These are phyloP conservation scores for Andrena marginata DNA, from an alignment of 2,888 invertebrate genomes.

Conservation along the genomic window DNA sequence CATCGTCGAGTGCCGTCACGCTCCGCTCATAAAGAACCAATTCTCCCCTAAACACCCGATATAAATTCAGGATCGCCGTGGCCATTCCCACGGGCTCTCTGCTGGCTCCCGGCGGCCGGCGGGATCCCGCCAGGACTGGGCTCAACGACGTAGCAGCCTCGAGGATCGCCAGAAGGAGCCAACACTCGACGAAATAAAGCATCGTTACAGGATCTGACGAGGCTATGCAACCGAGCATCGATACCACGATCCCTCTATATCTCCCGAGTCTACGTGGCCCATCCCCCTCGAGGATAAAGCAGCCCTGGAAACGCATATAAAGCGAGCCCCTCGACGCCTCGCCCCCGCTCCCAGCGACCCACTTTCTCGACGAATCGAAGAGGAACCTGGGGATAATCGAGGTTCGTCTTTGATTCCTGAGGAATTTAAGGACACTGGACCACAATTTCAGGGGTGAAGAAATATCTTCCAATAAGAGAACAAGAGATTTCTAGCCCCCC, in stretches of 20 bases:
- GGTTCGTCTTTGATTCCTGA: too few relatives aligned
- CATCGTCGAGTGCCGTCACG: slow-evolving; percentile 81
- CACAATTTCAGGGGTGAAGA: too few relatives aligned
- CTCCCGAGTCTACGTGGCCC: slow-evolving; percentile 16
- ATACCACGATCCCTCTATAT: slow-evolving; percentile 20
- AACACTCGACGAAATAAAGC: slow-evolving; percentile 55
- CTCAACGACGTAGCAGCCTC: slow-evolving; percentile 61
- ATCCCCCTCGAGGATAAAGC: slow-evolving; percentile 5
- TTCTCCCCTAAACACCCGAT: slow-evolving; percentile 84
- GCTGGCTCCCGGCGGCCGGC: slow-evolving; percentile 42
- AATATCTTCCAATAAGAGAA: too few relatives aligned
- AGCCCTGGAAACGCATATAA: not conserved
- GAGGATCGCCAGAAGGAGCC: slow-evolving; percentile 44
- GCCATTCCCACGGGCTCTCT: slow-evolving; percentile 74
- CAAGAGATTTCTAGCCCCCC: too few relatives aligned
- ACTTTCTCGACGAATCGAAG: slow-evolving; percentile 27
- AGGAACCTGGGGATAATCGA: too few relatives aligned
- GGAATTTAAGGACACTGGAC: too few relatives aligned
- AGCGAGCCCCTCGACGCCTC: slow-evolving; percentile 9
- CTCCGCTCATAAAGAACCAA: slow-evolving; percentile 84
- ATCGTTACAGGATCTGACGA: slow-evolving; percentile 65
- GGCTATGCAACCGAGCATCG: slow-evolving; percentile 56
- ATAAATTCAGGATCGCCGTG: slow-evolving; percentile 84
- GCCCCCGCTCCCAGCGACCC: not conserved
- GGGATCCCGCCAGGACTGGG: slow-evolving; percentile 49